phyloP scores from a whole-genome alignment of 2,888 invertebrate genomes.

The Scaptodrosophila latifasciaeformis region DNA sequence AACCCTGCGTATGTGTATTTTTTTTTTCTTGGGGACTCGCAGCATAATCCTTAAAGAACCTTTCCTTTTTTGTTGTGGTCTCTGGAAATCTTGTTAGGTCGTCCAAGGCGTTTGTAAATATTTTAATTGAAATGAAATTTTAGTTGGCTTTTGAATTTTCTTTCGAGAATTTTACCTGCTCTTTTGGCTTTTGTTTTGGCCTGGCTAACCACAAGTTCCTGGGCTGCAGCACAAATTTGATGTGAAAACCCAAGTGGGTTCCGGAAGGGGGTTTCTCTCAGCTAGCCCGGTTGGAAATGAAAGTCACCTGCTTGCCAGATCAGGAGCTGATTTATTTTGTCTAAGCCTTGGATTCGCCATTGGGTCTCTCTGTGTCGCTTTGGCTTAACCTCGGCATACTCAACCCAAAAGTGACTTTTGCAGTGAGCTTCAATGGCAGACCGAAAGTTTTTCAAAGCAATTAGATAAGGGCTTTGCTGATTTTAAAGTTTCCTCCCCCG shows the following conservation, averaged over 20 bases:
- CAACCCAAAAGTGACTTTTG: slow-evolving; percentile 54
- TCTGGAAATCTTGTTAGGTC: slow-evolving; percentile 40
- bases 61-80: slow-evolving; percentile 24
- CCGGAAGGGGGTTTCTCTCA: background rate
- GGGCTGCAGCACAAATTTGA: slow-evolving; percentile 18
- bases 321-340: too few species aligned
- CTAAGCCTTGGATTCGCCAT: too few species aligned
- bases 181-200: slow-evolving; percentile 8
- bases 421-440: slow-evolving; percentile 51
- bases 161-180: background rate
- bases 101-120: slow-evolving; percentile 45
- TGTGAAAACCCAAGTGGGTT: slow-evolving; percentile 15
- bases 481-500: slow-evolving; percentile 58
- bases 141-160: slow-evolving; percentile 29
- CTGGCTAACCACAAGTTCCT: background rate
- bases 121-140: slow-evolving; percentile 66
- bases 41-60: background rate
- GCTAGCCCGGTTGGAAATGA: background rate
- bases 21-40: background rate
- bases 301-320: background rate
- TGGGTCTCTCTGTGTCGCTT: too few species aligned
- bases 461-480: slow-evolving; percentile 61
- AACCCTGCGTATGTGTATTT: background rate
- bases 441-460: slow-evolving; percentile 62
- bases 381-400: too few species aligned